Evolutionary conservation across 1,140 invertebrate genomes (phyloP).

Genomic region (Philaenus spumarius): DNA sequence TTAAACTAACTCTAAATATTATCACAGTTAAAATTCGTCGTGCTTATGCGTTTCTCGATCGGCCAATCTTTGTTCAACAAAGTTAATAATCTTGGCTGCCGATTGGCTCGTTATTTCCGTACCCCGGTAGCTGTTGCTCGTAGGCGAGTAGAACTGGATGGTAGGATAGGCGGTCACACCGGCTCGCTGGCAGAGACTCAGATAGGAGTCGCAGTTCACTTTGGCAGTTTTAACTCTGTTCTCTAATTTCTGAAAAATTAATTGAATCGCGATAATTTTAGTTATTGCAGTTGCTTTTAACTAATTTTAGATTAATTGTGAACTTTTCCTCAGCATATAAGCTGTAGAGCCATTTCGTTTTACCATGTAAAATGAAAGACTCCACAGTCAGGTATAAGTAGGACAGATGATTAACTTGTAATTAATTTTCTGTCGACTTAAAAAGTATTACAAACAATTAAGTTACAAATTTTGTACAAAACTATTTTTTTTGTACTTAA

Average conservation of each 20-base stretch:
- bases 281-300: too few relatives aligned
- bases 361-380: too few relatives aligned
- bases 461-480: too few relatives aligned
- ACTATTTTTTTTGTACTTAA: too few relatives aligned
- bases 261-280: too few relatives aligned
- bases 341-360: too few relatives aligned
- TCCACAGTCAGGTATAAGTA: too few relatives aligned
- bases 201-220: slow-evolving; percentile 49
- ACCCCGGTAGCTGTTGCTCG: slow-evolving; percentile 7
- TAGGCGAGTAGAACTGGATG: slow-evolving; percentile 36
- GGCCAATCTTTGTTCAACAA: slow-evolving; percentile 12
- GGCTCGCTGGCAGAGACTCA: slow-evolving; percentile 41
- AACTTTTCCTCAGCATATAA: too few relatives aligned
- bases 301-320: too few relatives aligned
- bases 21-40: slow-evolving; percentile 20
- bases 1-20: neutral
- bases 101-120: slow-evolving; percentile 21
- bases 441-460: too few relatives aligned
- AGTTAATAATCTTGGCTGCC: slow-evolving; percentile 13
- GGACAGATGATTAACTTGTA: too few relatives aligned
- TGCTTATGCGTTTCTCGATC: neutral
- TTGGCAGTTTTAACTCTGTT: slow-evolving; percentile 46
- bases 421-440: too few relatives aligned
- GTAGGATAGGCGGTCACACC: slow-evolving; percentile 49
- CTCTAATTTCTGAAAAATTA: slow-evolving; percentile 42